Evolutionary conservation across 2,113 vertebrate genomes (phyloP).

Genomic region (Grammomys surdaster): DNA sequence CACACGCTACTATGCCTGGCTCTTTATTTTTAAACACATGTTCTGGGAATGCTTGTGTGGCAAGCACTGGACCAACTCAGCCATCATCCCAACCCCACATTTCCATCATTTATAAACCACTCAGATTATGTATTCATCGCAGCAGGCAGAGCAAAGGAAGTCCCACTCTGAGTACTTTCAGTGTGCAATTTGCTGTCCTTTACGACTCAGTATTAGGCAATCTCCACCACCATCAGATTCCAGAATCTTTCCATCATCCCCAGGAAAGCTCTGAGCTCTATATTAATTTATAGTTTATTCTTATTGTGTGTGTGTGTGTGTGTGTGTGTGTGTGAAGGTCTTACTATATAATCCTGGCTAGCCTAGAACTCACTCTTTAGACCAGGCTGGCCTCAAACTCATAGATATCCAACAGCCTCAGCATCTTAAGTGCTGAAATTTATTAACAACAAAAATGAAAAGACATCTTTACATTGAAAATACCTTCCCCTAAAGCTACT

Average conservation of each 20-base stretch:
- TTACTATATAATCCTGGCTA: neutral
- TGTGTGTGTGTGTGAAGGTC: neutral
- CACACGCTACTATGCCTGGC: too few relatives aligned
- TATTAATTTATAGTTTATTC: neutral
- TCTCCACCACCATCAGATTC: neutral
- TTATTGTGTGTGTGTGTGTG: neutral
- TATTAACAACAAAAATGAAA: neutral
- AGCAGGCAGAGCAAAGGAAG: neutral
- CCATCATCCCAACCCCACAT: neutral
- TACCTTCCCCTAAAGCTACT: neutral
- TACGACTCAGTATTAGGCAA: neutral
- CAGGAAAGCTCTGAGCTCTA: neutral
- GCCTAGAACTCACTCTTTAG: neutral
- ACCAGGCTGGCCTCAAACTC: neutral
- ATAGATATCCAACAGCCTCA: neutral
- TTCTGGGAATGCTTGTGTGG: neutral
- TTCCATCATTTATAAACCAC: neutral
- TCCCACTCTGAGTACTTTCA: neutral
- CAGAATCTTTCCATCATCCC: neutral
- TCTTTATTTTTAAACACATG: neutral
- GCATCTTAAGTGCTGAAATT: neutral
- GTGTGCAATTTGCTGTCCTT: neutral
- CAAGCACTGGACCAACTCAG: neutral
- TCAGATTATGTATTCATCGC: neutral
- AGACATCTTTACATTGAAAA: constrained; percentile 24